Evolutionary conservation across 2,113 vertebrate species (phyloP), one percentile per base, ranked within the genome.

Genomic region (Pygoscelis adeliae): DNA sequence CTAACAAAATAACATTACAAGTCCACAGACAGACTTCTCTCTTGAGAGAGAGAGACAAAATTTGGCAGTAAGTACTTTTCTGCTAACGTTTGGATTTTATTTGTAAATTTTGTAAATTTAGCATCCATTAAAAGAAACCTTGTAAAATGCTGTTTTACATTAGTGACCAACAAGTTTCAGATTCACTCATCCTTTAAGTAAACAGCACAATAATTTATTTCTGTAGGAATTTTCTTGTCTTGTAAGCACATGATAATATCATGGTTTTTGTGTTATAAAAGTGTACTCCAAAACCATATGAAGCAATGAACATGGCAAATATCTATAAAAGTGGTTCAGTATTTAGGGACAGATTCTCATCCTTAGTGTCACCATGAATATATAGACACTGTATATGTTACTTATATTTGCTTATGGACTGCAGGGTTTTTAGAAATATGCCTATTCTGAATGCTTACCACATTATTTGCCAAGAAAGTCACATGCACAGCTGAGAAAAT

Each of bases 401-500:
- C n/a, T 73, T 72, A 44, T 2, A 11, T 91, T 89, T 85, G 76
- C 61, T 71, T 87, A 70, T 34, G 55, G 40, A 58, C 66, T 83
- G 67, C 22, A 50, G 29, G 3, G 49, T 36, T 95, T 92, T 82
- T 59, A 86, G 34, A 97, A 93, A 70, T 87, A 53, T 49, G 23
- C 69, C 65, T 95, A 53, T 97, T 96, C 90, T 74, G 74, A 97
- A 84, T 50, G 34, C 72, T 87, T 87, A 90, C 50, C 61, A 87
- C 15, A 63, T 88, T 86, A 81, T 96, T 86, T 97, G 87, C 95
- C 65, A 93, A 95, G 63, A 56, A 96, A 96, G 88, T 80, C 92
- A 93, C 74, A 96, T 62, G 67, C 17, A 30, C 91, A 98, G 92
- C 89, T 97, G 96, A 97, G 62, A 96, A 97, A 96, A 97, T 89